Evolutionary conservation across 2,888 invertebrate species (phyloP), one percentile per base, ranked within the genome.

Genomic region (Alloscopus bannaensis): DNA sequence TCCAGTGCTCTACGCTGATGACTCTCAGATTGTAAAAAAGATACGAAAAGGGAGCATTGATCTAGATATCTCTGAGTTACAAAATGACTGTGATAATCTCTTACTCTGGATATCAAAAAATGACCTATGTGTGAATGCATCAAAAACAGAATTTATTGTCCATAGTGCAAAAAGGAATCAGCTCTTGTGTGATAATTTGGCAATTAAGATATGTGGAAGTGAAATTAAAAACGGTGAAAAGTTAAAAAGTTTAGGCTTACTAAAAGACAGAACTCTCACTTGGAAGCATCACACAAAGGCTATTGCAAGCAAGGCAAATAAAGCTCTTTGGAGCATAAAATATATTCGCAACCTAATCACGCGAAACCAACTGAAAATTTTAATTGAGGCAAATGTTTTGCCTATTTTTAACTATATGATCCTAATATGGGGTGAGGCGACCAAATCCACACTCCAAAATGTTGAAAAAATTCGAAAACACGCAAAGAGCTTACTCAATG

Each of bases 221-320:
- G n/a, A 3, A n/a, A 3, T 8, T n/a, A 11, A 45, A n/a, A 36
- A 28, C 22, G n/a, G 16, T 28, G 3, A 13, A 8, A 4, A 66
- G 29, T 16, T 77, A 0, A 77, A 69, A 64, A 24, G 45, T 2
- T 45, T 77, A 2, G 77, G 77, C 16, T 1, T 69, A 3, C 36
- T 29, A 4, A 77, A 70, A 40, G 70, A 77, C 28, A 8, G 64
- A 18, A 1, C 0, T 18, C 18, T 77, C 1, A 26, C 0, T 0
- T 77, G 69, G 69, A 55, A 28, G 0, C 6, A 0, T 0, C 69
- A 70, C 16, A 29, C 36, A 31, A 40, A 70, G 2, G 0, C 11
- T 26, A n/a, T 31, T 1, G 22, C 16, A 1, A 70, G 55, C 0
- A 77, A 77, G 50, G 57, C 59, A 1, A 64, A 64, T 22, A 45